These are phyloP conservation scores for Cheilosia urbana DNA, from an alignment of 2,888 invertebrate species.

Conservation along the genomic window DNA sequence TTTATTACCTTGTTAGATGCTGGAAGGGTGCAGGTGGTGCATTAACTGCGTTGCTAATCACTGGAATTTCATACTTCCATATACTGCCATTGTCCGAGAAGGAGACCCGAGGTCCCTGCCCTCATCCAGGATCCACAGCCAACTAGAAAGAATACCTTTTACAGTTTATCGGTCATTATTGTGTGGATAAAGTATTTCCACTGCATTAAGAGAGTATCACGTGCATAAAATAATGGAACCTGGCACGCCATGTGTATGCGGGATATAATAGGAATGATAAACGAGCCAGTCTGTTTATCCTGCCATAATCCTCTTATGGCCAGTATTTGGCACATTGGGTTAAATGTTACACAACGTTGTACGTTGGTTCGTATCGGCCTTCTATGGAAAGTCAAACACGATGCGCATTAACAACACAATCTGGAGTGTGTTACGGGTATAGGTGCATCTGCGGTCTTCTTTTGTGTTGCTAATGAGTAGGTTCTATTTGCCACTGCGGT, in stretches of 20 bases:
- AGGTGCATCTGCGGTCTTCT: too few species aligned
- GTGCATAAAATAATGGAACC: conserved; percentile 45
- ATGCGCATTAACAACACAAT: background rate
- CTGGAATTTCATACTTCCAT: background rate
- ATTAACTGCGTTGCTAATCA: conserved; percentile 39
- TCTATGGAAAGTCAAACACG: conserved; percentile 11
- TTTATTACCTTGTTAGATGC: conserved; percentile 52
- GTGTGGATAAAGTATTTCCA: conserved; percentile 46
- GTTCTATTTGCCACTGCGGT: too few species aligned
- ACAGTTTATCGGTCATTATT: conserved; percentile 65
- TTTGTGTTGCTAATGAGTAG: too few species aligned
- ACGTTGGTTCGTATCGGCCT: background rate
- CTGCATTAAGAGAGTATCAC: conserved; percentile 36
- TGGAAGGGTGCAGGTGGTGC: conserved; percentile 43
- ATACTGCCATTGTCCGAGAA: background rate
- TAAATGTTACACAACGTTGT: conserved; percentile 50
- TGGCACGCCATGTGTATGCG: conserved; percentile 43
- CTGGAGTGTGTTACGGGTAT: background rate
- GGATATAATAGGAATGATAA: conserved; percentile 48
- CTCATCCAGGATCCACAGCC: conserved; percentile 44
- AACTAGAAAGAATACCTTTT: conserved; percentile 51
- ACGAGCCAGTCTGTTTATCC: conserved; percentile 61
- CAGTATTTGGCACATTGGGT: conserved; percentile 62
- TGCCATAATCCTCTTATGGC: conserved; percentile 67
- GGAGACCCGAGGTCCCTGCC: background rate